phyloP scores from a whole-genome alignment of 2,888 invertebrate species.

The Listrodromus nycthemerus region DNA sequence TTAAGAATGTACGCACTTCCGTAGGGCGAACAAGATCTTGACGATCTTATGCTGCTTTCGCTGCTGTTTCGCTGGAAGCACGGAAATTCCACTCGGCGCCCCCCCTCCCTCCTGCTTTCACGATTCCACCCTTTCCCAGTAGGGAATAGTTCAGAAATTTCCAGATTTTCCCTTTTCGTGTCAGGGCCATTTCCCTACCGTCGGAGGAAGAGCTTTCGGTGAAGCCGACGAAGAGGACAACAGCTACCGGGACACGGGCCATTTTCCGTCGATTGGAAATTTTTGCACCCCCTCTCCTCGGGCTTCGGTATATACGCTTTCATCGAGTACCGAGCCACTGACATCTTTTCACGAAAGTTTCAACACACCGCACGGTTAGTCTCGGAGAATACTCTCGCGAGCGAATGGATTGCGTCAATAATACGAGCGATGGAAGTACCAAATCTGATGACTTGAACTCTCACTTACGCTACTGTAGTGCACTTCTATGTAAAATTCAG shows the following conservation, averaged over 20 bases:
- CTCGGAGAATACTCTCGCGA: constrained; percentile 20
- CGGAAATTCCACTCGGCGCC: constrained; percentile 65
- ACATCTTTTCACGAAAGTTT: constrained; percentile 5
- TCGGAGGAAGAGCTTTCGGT: constrained; percentile 21
- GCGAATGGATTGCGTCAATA: constrained; percentile 2
- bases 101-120: background rate
- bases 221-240: constrained; percentile 26
- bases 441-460: background rate
- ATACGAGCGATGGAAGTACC: background rate
- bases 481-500: background rate
- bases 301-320: constrained; percentile 7
- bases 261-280: constrained; percentile 59
- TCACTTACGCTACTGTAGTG: background rate
- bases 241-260: constrained; percentile 25
- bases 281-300: constrained; percentile 34
- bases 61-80: constrained; percentile 64
- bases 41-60: constrained; percentile 52
- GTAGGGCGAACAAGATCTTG: constrained; percentile 52
- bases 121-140: background rate
- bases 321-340: background rate
- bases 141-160: constrained; percentile 67
- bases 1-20: constrained; percentile 74
- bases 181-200: constrained; percentile 58
- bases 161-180: constrained; percentile 69
- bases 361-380: background rate